Evolutionary conservation across 2,113 vertebrate genomes (phyloP), one percentile per base, ranked within the genome.

Genomic region (Holacanthus passer): DNA sequence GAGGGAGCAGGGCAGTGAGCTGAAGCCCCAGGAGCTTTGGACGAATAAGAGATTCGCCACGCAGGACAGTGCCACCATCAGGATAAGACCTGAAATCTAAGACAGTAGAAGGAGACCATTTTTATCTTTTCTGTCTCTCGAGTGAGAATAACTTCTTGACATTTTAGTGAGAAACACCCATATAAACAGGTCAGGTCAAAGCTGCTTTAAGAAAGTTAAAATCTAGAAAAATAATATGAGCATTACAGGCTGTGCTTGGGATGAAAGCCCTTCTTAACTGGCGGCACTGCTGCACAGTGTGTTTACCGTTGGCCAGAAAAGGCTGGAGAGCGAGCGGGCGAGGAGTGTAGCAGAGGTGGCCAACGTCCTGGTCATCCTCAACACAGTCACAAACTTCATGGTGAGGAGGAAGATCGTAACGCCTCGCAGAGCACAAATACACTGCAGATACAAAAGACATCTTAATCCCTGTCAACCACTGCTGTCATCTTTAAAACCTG

Each of bases 351-450:
- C 79, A 60, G 89, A 82, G 60, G 84, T 45, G 12, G 62, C 48
- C 39, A 79, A 43, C 0, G 53, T 48, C 77, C 67, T 86, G 58
- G 75, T 91, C 27, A 84, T 5, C 24, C 88, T 68, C 11, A 95
- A 43, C 20, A 94, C 62, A 37, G 52, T 90, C 41, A 85, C 1
- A 69, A 87, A 88, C 77, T 91, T 96, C 73, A 95, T 48, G 7
- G 83, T 85, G 71, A 96, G 89, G 19, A 96, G 91, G 90, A 96
- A 93, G 16, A 93, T 63, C 3, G 92, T 80, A 37, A 91, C 13
- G 2, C 94, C 95, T 66, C 72, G 89, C 17, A 96, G 89, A 68
- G 88, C 91, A 1, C 86, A 84, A 22, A 68, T 69, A 47, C 73
- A 71, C 96, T 96, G 84, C 64, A 39, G 79, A 58, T 37, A 67